Conservation (phyloP, 2,797 vertebrate genomes). For the Bryconaethiops microstoma region DNA sequence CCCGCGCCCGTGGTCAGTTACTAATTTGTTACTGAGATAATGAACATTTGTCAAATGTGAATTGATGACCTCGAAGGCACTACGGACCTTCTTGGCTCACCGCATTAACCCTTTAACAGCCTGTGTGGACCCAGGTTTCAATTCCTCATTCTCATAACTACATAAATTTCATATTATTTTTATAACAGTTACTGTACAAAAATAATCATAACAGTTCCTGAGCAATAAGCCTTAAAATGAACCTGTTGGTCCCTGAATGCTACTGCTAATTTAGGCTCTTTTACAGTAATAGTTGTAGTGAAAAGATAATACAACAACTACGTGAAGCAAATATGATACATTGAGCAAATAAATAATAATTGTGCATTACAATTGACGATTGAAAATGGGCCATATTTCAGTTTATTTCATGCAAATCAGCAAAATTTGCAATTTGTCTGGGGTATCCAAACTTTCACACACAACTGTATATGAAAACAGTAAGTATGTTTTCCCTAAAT, state of each 20-base stretch:
- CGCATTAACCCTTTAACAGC: not conserved
- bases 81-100: not conserved
- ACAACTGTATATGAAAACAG: too few relatives aligned
- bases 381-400: too few relatives aligned
- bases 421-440: too few relatives aligned
- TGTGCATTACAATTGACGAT: too few relatives aligned
- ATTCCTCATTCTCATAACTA: not conserved
- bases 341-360: too few relatives aligned
- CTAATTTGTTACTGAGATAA: constrained; percentile 15
- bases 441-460: too few relatives aligned
- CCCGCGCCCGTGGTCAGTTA: constrained; percentile 86
- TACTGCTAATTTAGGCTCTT: not conserved
- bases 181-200: not conserved
- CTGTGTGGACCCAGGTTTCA: not conserved
- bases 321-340: too few relatives aligned
- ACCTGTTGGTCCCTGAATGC: not conserved
- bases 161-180: not conserved
- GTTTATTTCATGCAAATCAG: too few relatives aligned
- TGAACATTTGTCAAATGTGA: not conserved
- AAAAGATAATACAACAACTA: too few relatives aligned
- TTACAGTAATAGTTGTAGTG: not conserved
- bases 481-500: not conserved
- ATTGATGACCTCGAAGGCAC: not conserved
- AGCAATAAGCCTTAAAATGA: not conserved
- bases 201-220: not conserved